phyloP scores from a whole-genome alignment of 2,113 vertebrate genomes.

The Myanophis thanlyinensis region DNA sequence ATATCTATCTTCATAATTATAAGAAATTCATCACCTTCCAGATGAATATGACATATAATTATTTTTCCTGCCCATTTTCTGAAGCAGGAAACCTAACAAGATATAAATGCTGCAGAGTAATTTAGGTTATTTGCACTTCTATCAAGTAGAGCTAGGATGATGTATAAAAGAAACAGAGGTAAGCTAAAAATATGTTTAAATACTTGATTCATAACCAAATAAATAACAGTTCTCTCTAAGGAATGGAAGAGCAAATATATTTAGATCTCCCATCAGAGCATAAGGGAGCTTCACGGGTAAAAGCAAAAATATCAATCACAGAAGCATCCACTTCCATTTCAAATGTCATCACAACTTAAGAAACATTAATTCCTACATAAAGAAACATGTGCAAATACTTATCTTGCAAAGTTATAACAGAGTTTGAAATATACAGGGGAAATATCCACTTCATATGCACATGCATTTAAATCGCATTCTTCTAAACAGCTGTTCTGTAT shows the following conservation, averaged over 20 bases:
- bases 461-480: slow-evolving; percentile 47
- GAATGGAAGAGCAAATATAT: slow-evolving; percentile 21
- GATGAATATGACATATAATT: slow-evolving; percentile 78
- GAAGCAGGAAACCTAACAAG: slow-evolving; percentile 80
- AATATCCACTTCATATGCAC: slow-evolving; percentile 25
- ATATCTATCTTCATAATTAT: slow-evolving; percentile 79
- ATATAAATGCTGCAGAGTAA: slow-evolving; percentile 76
- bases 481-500: not conserved
- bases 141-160: slow-evolving; percentile 63
- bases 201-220: slow-evolving; percentile 42
- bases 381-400: not conserved
- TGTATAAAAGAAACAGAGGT: slow-evolving; percentile 49
- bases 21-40: slow-evolving; percentile 78
- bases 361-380: not conserved
- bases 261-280: not conserved
- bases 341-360: not conserved
- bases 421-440: not conserved
- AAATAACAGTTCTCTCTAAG: slow-evolving; percentile 24
- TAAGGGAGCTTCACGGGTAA: not conserved
- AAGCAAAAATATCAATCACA: not conserved
- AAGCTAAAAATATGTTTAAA: slow-evolving; percentile 63
- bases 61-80: slow-evolving; percentile 78
- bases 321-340: not conserved
- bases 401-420: not conserved
- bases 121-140: slow-evolving; percentile 77